Conservation (phyloP, 2,888 invertebrate genomes). For the Limnephilus marmoratus region DNA sequence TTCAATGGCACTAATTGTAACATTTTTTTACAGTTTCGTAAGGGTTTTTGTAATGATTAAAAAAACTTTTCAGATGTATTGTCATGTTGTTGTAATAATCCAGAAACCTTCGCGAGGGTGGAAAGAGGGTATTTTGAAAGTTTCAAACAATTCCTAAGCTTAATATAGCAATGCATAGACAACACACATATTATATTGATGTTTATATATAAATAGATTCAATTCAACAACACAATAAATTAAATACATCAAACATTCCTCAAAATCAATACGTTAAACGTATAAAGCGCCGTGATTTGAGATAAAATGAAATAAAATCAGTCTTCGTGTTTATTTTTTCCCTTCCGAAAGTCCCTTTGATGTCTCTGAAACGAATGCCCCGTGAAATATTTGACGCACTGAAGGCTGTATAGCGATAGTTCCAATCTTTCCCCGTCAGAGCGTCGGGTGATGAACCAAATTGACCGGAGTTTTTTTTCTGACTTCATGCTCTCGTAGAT, state of each 20-base stretch:
- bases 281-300: background rate
- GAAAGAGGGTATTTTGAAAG: too few species aligned
- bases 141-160: too few species aligned
- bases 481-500: conserved; percentile 27
- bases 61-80: too few species aligned
- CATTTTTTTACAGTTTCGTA: too few species aligned
- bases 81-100: too few species aligned
- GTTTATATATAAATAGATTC: background rate
- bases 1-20: too few species aligned
- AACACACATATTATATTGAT: too few species aligned
- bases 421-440: conserved; percentile 21
- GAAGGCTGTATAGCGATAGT: conserved; percentile 4
- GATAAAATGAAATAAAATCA: background rate
- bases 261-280: conserved; percentile 17
- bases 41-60: too few species aligned
- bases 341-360: background rate
- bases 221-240: background rate
- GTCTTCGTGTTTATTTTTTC: conserved; percentile 2
- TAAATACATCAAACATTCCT: conserved; percentile 13
- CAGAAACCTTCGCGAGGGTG: too few species aligned
- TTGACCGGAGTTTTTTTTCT: conserved; percentile 33
- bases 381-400: conserved; percentile 30
- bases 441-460: conserved; percentile 50
- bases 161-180: too few species aligned
- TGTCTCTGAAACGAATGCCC: conserved; percentile 2